Conservation (phyloP, 2,888 invertebrate species). For the Lithosia quadra region DNA sequence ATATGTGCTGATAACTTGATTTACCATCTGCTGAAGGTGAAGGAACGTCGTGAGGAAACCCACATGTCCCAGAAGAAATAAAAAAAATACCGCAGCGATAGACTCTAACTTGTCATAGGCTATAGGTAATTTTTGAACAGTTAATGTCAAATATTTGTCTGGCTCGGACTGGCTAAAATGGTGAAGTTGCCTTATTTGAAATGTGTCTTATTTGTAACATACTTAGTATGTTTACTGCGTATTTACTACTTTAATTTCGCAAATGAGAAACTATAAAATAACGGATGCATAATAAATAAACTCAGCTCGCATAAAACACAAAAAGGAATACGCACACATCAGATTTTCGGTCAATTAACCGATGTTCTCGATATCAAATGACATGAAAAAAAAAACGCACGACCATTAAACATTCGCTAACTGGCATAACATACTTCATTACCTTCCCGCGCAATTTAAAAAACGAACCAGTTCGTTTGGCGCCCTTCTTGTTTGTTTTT, state of each 20-base stretch:
- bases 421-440: constrained; percentile 62
- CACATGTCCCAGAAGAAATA: no score
- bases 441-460: constrained; percentile 56
- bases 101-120: not conserved
- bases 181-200: no score
- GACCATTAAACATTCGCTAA: constrained; percentile 51
- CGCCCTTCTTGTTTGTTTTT: constrained; percentile 66
- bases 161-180: no score
- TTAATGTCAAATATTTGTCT: no score
- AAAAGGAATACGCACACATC: constrained; percentile 42
- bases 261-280: not conserved
- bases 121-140: not conserved
- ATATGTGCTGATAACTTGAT: no score
- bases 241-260: no score
- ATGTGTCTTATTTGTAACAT: no score
- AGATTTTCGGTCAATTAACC: constrained; percentile 61
- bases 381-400: constrained; percentile 42
- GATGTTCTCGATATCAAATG: constrained; percentile 55
- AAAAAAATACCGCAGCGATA: not conserved
- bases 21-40: no score
- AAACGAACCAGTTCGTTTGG: constrained; percentile 55
- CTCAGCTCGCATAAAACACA: constrained; percentile 7
- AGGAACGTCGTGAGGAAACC: no score
- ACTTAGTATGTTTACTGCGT: no score
- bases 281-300: not conserved